Conservation (phyloP, 2,797 vertebrate species). For the Gymnothorax reevesii region DNA sequence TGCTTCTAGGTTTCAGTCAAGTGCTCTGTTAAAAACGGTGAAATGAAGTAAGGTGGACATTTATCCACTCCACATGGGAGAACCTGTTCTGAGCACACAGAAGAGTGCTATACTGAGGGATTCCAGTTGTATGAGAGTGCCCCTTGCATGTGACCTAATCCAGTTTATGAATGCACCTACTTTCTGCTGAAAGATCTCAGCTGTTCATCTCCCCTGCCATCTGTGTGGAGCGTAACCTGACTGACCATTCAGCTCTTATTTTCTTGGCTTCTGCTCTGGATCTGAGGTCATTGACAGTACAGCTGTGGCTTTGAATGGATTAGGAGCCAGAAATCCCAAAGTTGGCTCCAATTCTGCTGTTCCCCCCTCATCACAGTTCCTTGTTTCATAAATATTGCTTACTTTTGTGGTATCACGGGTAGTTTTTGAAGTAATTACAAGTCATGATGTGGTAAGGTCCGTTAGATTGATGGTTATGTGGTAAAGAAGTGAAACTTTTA, state of each 20-base stretch:
- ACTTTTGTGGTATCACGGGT: background rate
- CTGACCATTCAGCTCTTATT: too few species aligned
- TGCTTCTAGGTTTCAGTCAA: background rate
- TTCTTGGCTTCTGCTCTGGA: background rate
- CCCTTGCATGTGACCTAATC: conserved; percentile 36
- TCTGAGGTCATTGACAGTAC: background rate
- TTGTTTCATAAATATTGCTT: background rate
- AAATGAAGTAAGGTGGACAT: background rate
- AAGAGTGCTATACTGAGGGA: conserved; percentile 43
- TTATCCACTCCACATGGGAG: background rate
- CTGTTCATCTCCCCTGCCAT: background rate
- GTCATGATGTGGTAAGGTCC: background rate
- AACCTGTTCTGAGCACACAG: background rate
- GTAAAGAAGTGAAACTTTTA: background rate
- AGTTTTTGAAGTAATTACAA: background rate
- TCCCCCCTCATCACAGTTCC: background rate
- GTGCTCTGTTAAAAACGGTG: background rate
- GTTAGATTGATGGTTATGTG: background rate
- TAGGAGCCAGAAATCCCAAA: background rate
- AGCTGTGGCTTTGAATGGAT: background rate
- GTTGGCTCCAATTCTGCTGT: background rate
- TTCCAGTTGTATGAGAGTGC: conserved; percentile 54
- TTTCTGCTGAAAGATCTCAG: background rate
- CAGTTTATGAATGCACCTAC: background rate
- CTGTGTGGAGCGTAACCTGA: background rate